These are phyloP conservation scores for Balaenoptera acutorostrata DNA, from an alignment of 2,113 vertebrate species.

Conservation along the genomic window DNA sequence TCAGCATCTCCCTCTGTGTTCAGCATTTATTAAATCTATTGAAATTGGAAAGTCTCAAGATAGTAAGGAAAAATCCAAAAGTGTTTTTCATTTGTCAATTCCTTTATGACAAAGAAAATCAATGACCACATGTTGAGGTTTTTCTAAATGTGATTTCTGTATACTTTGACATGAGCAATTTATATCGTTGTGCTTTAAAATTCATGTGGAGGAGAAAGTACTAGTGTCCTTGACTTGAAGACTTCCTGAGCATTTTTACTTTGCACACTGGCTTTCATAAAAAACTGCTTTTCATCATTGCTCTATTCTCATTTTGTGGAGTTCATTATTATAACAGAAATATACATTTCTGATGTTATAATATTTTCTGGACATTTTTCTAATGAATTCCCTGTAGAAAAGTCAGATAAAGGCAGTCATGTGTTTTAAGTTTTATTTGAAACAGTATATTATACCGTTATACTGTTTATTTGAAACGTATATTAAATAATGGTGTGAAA, in stretches of 20 bases:
- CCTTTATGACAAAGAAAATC: background rate
- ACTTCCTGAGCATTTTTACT: background rate
- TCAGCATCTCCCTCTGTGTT: background rate
- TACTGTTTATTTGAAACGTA: background rate
- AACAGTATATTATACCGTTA: background rate
- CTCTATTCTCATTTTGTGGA: background rate
- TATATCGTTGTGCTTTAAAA: background rate
- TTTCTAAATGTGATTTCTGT: background rate
- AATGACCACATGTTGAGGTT: background rate
- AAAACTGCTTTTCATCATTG: background rate
- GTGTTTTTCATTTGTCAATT: background rate
- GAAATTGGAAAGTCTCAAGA: background rate
- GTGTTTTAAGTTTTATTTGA: background rate
- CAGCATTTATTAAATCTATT: background rate
- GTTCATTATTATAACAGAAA: background rate
- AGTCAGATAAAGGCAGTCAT: background rate
- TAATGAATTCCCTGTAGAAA: background rate
- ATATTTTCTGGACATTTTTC: background rate
- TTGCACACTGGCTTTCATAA: background rate
- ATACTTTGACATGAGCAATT: background rate
- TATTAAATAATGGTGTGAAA: background rate
- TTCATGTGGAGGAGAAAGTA: background rate
- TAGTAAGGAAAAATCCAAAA: background rate
- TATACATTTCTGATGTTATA: background rate
- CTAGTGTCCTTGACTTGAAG: background rate